Base-by-base conservation (phyloP, 2,888 invertebrate species). In the Drosophila imparisetae region DNA sequence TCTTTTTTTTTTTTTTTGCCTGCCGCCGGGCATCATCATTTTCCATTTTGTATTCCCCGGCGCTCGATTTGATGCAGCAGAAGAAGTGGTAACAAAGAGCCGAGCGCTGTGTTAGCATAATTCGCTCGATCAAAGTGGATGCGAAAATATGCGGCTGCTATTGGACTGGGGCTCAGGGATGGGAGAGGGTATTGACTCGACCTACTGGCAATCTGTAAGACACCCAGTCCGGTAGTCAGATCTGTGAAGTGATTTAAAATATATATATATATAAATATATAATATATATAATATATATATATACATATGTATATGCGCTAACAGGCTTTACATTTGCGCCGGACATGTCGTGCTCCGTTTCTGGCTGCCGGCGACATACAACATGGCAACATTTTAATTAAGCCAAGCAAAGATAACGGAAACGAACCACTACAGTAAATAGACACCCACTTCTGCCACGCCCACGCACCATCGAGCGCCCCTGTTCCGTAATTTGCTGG, bases 1-100 rank as follows among this genome's bases (percentile, higher is more conserved):
- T 45, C 8, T 7, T 1, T 4, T 13, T 27, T 7, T n/a, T 21
- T 52, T 32, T 52, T 21, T 15, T 21, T 27, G 61, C 66, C 27
- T 52, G 50, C 42, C 49, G 63, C 67, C 58, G 67, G 57, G 66
- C 79, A 74, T 61, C 67, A 82, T 81, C 73, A 79, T 83, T 76
- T 83, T 83, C 59, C 72, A 81, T 83, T 81, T 81, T 83, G 70
- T 68, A 84, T 81, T 83, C 80, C 65, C 77, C 61, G 59, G 70
- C 64, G 78, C 67, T 67, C 75, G 66, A 67, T 70, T 79, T 29
- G 59, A 15, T 49, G 52, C 29, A 49, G n/a, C 40, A 38, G 54
- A 32, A 15, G 40, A 32, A 32, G 49, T 11, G n/a, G 54, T 32
- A 24, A n/a, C 29, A n/a, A 36, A 42, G 13, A 24, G 38, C 2